These are phyloP conservation scores for Mustela lutreola DNA, from an alignment of 2,113 vertebrate genomes.

Conservation along the genomic window DNA sequence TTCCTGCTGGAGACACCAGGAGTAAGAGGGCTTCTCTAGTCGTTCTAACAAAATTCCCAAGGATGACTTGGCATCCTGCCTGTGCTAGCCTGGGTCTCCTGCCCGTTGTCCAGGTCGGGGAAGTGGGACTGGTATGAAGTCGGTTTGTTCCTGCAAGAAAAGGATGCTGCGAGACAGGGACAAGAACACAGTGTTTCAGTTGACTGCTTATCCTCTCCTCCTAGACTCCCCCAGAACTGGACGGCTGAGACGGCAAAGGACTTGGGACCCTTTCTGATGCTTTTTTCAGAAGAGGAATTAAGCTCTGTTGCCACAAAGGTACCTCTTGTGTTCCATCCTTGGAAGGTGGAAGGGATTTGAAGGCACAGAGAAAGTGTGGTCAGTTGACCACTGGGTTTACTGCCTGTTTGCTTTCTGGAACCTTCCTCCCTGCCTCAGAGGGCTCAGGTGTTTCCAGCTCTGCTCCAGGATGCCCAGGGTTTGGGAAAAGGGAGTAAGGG, in stretches of 20 bases:
- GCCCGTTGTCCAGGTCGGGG: neutral
- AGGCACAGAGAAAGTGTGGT: neutral
- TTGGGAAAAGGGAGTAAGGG: neutral
- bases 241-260: conserved; percentile 87
- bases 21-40: neutral
- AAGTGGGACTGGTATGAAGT: neutral
- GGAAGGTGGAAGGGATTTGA: neutral
- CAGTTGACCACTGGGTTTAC: neutral
- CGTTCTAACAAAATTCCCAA: neutral
- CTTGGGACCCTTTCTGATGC: conserved; percentile 84
- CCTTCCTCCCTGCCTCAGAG: neutral
- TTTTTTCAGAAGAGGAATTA: conserved; percentile 88
- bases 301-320: conserved; percentile 87
- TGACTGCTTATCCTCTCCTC: neutral
- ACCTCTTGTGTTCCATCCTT: neutral
- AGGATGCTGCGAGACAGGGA: neutral
- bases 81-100: neutral
- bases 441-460: neutral
- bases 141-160: neutral
- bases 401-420: neutral
- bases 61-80: neutral
- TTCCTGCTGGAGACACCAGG: neutral
- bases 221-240: conserved; percentile 86
- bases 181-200: neutral
- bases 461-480: neutral